phyloP scores from a whole-genome alignment of 2,113 vertebrate species.

The Clupea harengus region DNA sequence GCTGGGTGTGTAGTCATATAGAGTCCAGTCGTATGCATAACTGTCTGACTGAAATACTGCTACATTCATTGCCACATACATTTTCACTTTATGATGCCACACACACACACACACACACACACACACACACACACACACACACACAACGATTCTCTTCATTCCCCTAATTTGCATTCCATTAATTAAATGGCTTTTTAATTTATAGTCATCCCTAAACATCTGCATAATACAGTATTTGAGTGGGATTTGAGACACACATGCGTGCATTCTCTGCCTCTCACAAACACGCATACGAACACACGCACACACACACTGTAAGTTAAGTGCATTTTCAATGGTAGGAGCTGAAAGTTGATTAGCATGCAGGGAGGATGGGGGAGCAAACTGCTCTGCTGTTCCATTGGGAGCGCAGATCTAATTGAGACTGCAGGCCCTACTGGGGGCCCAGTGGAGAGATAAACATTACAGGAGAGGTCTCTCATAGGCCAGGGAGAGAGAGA shows the following conservation, averaged over 20 bases:
- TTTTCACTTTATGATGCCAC: not conserved
- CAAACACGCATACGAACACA: not conserved
- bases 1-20: not conserved
- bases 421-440: slow-evolving; percentile 39
- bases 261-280: not conserved
- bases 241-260: not conserved
- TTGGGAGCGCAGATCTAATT: slow-evolving; percentile 45
- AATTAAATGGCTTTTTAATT: slow-evolving; percentile 21
- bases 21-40: not conserved
- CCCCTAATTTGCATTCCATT: not conserved
- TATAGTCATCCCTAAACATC: not conserved
- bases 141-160: not conserved
- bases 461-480: not conserved
- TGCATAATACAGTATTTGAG: slow-evolving; percentile 12
- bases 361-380: slow-evolving; percentile 10
- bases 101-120: not conserved
- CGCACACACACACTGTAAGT: not conserved
- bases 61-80: not conserved
- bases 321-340: not conserved
- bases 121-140: not conserved
- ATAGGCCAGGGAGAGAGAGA: not conserved
- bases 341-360: slow-evolving; percentile 3
- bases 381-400: not conserved
- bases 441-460: slow-evolving; percentile 5
- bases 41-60: not conserved